Evolutionary conservation across 1,140 invertebrate species (phyloP).

Genomic region (Cotesia typhae): DNA sequence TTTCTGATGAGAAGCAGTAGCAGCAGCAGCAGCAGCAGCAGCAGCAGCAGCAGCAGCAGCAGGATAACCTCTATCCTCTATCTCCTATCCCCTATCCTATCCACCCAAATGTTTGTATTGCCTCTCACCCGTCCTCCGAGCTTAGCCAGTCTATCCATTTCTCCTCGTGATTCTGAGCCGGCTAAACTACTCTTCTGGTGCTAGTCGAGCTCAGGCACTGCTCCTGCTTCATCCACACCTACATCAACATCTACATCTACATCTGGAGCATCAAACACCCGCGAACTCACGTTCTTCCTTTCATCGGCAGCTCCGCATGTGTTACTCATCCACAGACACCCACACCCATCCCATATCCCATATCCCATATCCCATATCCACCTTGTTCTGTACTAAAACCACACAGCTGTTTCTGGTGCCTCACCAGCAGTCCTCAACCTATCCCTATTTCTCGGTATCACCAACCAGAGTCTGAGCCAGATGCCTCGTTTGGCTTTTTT

Average conservation of each 20-base stretch:
- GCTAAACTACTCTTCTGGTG: too few relatives aligned
- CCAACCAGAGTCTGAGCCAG: conserved; percentile 31
- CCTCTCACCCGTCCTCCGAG: conserved; percentile 35
- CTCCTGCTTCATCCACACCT: too few relatives aligned
- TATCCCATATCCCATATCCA: too few relatives aligned
- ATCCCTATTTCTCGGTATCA: too few relatives aligned
- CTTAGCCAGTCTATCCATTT: conserved; percentile 27
- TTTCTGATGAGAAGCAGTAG: background rate
- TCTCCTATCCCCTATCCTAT: background rate
- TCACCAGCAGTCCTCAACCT: conserved; percentile 39
- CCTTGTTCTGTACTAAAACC: conserved; percentile 1
- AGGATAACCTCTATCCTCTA: background rate
- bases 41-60: too few relatives aligned
- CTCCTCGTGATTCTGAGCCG: conserved; percentile 10
- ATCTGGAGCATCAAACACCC: background rate
- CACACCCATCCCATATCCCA: too few relatives aligned
- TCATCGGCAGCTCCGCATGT: conserved; percentile 12
- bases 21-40: background rate
- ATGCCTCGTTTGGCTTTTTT: conserved; percentile 40
- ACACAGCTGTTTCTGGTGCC: conserved; percentile 51
- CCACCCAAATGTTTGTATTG: conserved; percentile 26
- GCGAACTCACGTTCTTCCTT: background rate
- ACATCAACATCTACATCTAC: too few relatives aligned
- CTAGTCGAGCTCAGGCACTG: too few relatives aligned
- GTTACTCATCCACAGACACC: background rate